These are phyloP conservation scores for Temnothorax rugatulus DNA, from an alignment of 2,888 invertebrate genomes.

Conservation along the genomic window DNA sequence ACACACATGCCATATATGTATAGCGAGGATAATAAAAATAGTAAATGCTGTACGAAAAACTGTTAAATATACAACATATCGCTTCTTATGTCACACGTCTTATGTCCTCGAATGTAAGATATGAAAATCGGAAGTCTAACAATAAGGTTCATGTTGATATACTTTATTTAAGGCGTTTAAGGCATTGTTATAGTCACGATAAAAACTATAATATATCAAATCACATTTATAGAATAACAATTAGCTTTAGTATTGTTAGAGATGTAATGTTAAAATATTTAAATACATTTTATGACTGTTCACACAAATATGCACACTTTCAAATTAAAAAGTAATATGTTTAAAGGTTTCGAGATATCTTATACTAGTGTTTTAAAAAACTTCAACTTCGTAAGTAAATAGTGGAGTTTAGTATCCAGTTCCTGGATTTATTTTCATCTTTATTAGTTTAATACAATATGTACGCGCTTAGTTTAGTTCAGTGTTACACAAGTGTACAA, in stretches of 20 bases:
- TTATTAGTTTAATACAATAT: slow-evolving; percentile 2
- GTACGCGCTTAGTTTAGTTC: background rate
- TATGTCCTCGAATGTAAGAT: slow-evolving; percentile 18
- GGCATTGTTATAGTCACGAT: background rate
- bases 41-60: background rate
- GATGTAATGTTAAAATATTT: background rate
- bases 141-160: slow-evolving; percentile 3
- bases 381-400: background rate
- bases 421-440: background rate
- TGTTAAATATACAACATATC: background rate
- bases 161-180: slow-evolving; percentile 6
- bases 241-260: background rate
- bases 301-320: background rate
- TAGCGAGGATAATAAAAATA: background rate
- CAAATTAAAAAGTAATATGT: background rate
- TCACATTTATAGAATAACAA: background rate
- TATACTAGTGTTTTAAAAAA: background rate
- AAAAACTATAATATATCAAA: background rate
- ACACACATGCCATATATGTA: too few species aligned
- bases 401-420: background rate
- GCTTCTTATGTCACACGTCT: background rate
- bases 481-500: background rate
- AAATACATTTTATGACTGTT: background rate
- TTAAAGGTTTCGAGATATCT: background rate
- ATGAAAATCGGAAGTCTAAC: slow-evolving; percentile 34